Base-by-base conservation (phyloP, 1,140 invertebrate species). In the Drosophila pachea region DNA sequence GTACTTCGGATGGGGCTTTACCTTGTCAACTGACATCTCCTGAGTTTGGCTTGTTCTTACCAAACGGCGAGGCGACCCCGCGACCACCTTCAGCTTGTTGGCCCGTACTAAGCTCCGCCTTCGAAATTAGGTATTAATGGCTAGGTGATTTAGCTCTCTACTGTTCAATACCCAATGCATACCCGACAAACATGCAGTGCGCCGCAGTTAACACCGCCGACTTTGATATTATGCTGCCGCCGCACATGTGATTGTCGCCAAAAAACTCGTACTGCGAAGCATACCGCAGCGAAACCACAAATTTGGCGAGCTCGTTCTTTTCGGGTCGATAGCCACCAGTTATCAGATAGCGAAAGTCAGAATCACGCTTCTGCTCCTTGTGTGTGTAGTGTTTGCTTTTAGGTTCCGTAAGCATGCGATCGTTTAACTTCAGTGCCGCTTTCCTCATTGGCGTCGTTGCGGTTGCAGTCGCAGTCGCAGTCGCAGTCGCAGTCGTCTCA, bases 321-420 rank as follows among this genome's bases (percentile, higher is more conserved):
- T 9, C 4, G 0, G 78, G 78, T 8, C 78, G 64, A 16, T 82
- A 82, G n/a, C 78, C 79, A 8, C 75, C 79, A 0, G 79, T 83
- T 0, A 83, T 36, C 5, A 83, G 40, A 48, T 69, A 83, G 0
- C 62, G 53, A 7, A 84, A 83, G 12, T 7, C n/a, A 3, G 22
- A 22, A 22, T 22, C n/a, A n/a, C n/a, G 38, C 48, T 2, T 33
- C 32, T 38, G 9, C 8, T 8, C 11, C 32, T 16, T 33, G 4
- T 16, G 14, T 11, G 2, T n/a, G n/a, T n/a, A n/a, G n/a, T n/a
- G n/a, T n/a, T n/a, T n/a, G n/a, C n/a, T n/a, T n/a, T n/a, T 7
- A 31, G 36, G 8, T 7, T 38, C 7, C 22, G 22, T 3, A 22
- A 22, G 1, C 22, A 22, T 1, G 1, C 22, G 22, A 22, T 22